Conservation (phyloP, 2,888 invertebrate species). For the Erebia ligea region DNA sequence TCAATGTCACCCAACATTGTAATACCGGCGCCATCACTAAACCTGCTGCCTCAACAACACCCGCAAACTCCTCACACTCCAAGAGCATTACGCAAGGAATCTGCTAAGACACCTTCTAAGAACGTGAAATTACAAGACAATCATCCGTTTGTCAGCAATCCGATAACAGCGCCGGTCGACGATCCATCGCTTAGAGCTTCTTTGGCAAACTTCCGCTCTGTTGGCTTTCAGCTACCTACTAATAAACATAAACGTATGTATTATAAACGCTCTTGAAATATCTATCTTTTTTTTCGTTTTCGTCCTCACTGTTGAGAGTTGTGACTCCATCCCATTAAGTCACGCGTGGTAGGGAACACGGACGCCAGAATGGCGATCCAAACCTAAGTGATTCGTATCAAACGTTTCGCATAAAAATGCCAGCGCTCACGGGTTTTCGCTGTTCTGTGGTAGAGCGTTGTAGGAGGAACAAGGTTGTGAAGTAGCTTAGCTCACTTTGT, state of each 20-base stretch:
- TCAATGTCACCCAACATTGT: slow-evolving; percentile 94
- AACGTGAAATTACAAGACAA: slow-evolving; percentile 60
- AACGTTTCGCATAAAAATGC: too few species aligned
- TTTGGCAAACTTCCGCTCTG: slow-evolving; percentile 93
- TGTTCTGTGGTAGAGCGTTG: too few species aligned
- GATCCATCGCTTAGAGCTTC: slow-evolving; percentile 86
- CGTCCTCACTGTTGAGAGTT: too few species aligned
- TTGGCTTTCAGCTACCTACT: slow-evolving; percentile 86
- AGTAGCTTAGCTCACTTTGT: too few species aligned
- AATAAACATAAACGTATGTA: slow-evolving; percentile 60
- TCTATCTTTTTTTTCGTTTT: too few species aligned
- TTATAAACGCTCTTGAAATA: too few species aligned
- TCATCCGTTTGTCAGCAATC: slow-evolving; percentile 89
- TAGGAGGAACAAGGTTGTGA: too few species aligned
- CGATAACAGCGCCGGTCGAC: slow-evolving; percentile 86
- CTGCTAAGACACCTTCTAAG: not conserved
- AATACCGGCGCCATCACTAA: slow-evolving; percentile 91
- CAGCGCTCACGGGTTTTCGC: too few species aligned
- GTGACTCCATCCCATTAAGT: too few species aligned
- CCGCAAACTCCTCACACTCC: slow-evolving; percentile 40
- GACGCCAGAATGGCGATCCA: too few species aligned
- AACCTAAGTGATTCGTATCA: too few species aligned
- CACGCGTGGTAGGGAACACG: too few species aligned
- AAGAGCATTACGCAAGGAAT: slow-evolving; percentile 12
- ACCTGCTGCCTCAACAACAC: slow-evolving; percentile 87